Base-by-base conservation (phyloP, 2,113 vertebrate genomes). In the Amphiprion percula region DNA sequence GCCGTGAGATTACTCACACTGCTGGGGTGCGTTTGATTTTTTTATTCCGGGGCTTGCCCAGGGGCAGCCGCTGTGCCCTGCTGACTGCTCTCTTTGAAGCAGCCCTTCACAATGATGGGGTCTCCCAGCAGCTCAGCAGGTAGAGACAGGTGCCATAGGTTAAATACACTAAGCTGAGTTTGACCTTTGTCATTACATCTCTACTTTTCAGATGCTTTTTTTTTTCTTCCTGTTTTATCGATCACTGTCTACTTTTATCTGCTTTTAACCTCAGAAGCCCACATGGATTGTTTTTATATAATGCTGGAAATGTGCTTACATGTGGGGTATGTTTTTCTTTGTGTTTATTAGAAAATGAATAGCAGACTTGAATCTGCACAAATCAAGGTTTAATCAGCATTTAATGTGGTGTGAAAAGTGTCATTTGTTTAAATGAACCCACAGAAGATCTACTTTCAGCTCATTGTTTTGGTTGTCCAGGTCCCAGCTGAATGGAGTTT, bases 1-100 rank as follows among this genome's bases (percentile, higher is more conserved):
- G 77, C 77, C 15, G 14, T 72, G 61, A 83, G 88, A 91, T 87
- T 77, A 85, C 72, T 83, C 83, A 82, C 88, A 21, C 84, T 68
- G 80, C 79, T 50, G 81, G 84, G 78, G 66, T 72, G 78, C 37
- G 30, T 78, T 84, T 79, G 85, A 87, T 72, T 87, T 58, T 53
- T 39, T 14, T 26, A 30, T 72, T 19, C 39, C 33, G 10, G 77
- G 63, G 78, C 56, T 87, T 52, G 80, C 80, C 82, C 44, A 41
- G 66, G 49, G 72, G 80, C 61, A 72, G 44, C 16, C 50, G n/a
- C 46, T 41, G 21, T 65, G 46, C 26, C 62, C 71, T 49, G 75
- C 66, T 84, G 80, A 74, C 73, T 80, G 37, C 60, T 71, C 50
- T 55, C 53, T 77, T 65, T 87, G 68, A 83, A 68, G 80, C 54